Evolutionary conservation across 2,888 invertebrate genomes (phyloP), one percentile per base, ranked within the genome.

Genomic region (Drosophila neonasuta): DNA sequence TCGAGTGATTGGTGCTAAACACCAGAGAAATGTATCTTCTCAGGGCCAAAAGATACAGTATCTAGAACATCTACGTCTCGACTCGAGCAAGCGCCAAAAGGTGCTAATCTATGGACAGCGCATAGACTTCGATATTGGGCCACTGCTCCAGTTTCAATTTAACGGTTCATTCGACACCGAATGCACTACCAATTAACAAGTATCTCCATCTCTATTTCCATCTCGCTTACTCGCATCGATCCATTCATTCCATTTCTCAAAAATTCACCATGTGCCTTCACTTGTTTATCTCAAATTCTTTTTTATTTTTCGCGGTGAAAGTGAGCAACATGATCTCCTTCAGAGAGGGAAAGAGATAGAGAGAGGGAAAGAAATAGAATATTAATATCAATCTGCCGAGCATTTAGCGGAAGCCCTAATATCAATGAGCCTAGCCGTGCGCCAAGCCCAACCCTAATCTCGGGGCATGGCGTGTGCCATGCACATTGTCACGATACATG

Each of bases 141-240:
- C 78, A 80, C 32, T 83, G 83, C 78, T 83, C 83, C 45, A 83
- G 76, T 61, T 83, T 85, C 50, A 39, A 64, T 80, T 85, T 83
- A 83, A 83, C 83, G 87, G 83, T 83, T 82, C 75, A 79, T 81
- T 66, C 73, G 52, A 32, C 76, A 34, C 34, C 62, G 69, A 80
- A 71, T 80, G 83, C 71, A 72, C 51, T 59, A 48, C 51, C 78
- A 83, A 83, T 83, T 83, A 87, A 58, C 86, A 85, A 45, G 42
- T 63, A 59, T 9, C n/a, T 11, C 36, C 36, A 36, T 36, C 51
- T 17, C 41, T 44, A 24, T 24, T n/a, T 57, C 34, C 49, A 63
- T 56, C 60, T 54, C 60, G 36, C 30, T 54, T 44, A 36, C 13
- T 29, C 49, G 5, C 20, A 41, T 50, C 49, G 15, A 2, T 63